Conservation (phyloP, 2,888 invertebrate genomes). For the Plusia festucae region DNA sequence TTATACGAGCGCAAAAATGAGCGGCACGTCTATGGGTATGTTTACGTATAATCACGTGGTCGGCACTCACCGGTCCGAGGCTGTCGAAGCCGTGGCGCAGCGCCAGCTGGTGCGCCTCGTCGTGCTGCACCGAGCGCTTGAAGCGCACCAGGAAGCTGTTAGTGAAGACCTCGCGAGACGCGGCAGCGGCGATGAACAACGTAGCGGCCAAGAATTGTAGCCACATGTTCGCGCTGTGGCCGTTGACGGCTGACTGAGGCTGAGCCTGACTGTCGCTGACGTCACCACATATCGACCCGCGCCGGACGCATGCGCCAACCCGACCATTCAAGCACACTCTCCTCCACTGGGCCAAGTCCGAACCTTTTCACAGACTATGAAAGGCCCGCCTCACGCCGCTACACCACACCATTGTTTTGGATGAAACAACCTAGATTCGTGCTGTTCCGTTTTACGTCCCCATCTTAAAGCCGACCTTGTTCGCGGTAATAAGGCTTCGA, state of each 20-base stretch:
- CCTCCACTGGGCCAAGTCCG: slow-evolving; percentile 48
- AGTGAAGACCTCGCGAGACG: slow-evolving; percentile 94
- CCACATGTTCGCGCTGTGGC: slow-evolving; percentile 85
- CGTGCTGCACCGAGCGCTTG: slow-evolving; percentile 93
- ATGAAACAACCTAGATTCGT: slow-evolving; percentile 66
- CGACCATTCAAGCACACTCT: slow-evolving; percentile 65
- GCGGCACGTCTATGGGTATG: slow-evolving; percentile 69
- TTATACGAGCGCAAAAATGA: slow-evolving; percentile 57
- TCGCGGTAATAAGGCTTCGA: slow-evolving; percentile 47
- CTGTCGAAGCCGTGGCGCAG: slow-evolving; percentile 97
- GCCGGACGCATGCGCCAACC: slow-evolving; percentile 77
- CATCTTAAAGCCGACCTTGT: slow-evolving; percentile 55
- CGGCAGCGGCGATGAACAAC: slow-evolving; percentile 79
- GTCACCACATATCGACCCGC: slow-evolving; percentile 85
- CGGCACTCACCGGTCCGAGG: slow-evolving; percentile 96
- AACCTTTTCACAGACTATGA: slow-evolving; percentile 74
- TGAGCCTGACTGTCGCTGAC: slow-evolving; percentile 80
- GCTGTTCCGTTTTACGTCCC: slow-evolving; percentile 49
- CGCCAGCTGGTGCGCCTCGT: slow-evolving; percentile 95
- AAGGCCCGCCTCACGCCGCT: slow-evolving; percentile 62
- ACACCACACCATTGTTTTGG: slow-evolving; percentile 70
- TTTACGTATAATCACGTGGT: slow-evolving; percentile 86
- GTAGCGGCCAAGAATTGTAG: slow-evolving; percentile 82
- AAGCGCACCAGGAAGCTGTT: slow-evolving; percentile 98
- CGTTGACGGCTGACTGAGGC: slow-evolving; percentile 84